Conservation (phyloP, 2,888 invertebrate species). For the Elysia crispata region DNA sequence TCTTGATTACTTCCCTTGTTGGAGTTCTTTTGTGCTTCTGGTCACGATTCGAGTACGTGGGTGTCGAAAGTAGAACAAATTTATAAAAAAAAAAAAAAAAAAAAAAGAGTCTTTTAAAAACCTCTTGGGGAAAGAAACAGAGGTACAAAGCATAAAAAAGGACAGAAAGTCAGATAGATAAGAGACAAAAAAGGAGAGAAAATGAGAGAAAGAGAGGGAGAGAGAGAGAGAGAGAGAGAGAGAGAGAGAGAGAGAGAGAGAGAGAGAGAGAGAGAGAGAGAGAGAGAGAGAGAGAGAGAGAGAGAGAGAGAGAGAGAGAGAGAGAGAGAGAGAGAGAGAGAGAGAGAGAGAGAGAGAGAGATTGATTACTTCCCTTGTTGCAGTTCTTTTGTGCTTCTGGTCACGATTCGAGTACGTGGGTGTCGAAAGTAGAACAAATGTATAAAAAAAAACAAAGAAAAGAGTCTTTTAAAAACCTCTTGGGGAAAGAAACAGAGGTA, state of each 20-base stretch:
- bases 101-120: too few relatives aligned
- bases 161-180: neutral
- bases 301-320: too few relatives aligned
- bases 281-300: too few relatives aligned
- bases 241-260: constrained; percentile 5
- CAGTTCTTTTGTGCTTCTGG: neutral
- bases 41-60: neutral
- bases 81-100: too few relatives aligned
- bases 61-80: neutral
- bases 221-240: neutral
- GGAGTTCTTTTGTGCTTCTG: neutral
- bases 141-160: too few relatives aligned
- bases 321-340: too few relatives aligned
- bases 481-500: too few relatives aligned
- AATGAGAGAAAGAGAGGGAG: neutral
- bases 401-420: neutral
- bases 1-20: neutral
- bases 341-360: too few relatives aligned
- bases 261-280: constrained; percentile 3
- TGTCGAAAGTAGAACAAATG: neutral
- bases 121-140: too few relatives aligned
- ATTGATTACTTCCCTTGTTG: neutral
- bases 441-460: too few relatives aligned
- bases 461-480: too few relatives aligned
- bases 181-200: neutral